Percentiles rank a stretch among this genome's conserved stretches.
Conservation (phyloP, 2,888 invertebrate genomes). For the Leucophora obtusa region DNA sequence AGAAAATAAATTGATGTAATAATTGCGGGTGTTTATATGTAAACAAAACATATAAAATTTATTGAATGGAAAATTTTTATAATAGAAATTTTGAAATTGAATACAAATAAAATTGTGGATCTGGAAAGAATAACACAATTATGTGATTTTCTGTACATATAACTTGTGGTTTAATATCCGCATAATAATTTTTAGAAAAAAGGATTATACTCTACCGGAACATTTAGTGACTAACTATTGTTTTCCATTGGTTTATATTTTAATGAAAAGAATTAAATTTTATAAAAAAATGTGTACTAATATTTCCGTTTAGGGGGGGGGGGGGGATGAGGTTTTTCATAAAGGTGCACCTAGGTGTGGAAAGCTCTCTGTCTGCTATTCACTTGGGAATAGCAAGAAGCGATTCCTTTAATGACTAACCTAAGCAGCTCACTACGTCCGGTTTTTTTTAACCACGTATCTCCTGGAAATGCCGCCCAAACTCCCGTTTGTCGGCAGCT, state of each 20-base stretch:
- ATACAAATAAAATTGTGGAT: not conserved
- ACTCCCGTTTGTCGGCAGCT: too few species aligned
- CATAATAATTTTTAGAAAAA: not conserved
- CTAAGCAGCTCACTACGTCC: too few species aligned
- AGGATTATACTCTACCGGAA: not conserved
- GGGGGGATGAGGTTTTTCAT: too few species aligned
- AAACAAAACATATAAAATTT: not conserved
- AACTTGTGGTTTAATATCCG: not conserved
- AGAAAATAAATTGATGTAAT: slow-evolving; percentile 39
- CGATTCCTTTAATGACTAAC: too few species aligned
- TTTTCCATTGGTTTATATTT: too few species aligned
- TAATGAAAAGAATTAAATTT: not conserved
- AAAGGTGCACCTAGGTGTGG: too few species aligned
- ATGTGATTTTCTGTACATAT: too few species aligned
- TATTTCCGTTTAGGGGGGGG: too few species aligned
- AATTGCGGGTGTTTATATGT: slow-evolving; percentile 4
- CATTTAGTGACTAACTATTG: not conserved
- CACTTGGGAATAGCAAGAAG: too few species aligned
- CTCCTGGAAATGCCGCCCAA: too few species aligned
- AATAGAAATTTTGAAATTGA: not conserved
- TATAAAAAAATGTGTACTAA: not conserved
- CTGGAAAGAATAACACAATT: not conserved
- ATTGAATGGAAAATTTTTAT: not conserved
- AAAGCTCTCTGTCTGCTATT: too few species aligned
- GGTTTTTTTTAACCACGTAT: too few species aligned